A percentile compares a stretch with the other conserved stretches of the same genome.
These are phyloP conservation scores for Rhagophthalmus giganteus DNA, from an alignment of 2,888 invertebrate genomes.

Conservation along the genomic window DNA sequence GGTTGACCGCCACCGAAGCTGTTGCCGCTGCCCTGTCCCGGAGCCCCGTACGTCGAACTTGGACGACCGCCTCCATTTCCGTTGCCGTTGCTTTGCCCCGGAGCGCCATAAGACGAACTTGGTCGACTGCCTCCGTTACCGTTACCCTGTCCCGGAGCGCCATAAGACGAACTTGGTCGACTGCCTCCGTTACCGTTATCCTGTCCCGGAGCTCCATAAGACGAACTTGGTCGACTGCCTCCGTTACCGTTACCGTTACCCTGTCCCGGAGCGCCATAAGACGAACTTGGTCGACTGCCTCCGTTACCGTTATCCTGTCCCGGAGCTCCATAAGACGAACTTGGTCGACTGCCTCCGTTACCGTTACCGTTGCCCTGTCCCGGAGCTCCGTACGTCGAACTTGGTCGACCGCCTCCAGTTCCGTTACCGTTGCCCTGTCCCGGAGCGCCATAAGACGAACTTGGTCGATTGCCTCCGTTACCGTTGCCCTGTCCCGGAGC, in stretches of 20 bases:
- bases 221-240: background rate
- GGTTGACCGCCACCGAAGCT: conserved; percentile 39
- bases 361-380: conserved; percentile 48
- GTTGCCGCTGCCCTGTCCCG: conserved; percentile 47
- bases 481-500: conserved; percentile 40
- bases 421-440: conserved; percentile 38
- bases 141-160: conserved; percentile 51
- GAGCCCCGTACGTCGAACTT: conserved; percentile 34
- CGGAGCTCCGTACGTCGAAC: conserved; percentile 39
- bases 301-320: conserved; percentile 31
- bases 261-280: conserved; percentile 39
- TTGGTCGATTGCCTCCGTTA: conserved; percentile 30
- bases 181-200: too few relatives aligned
- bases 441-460: conserved; percentile 43
- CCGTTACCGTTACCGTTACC: conserved; percentile 32
- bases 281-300: conserved; percentile 36
- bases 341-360: conserved; percentile 35
- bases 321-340: conserved; percentile 40
- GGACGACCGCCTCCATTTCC: conserved; percentile 31
- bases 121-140: conserved; percentile 36
- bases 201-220: background rate
- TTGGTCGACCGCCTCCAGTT: conserved; percentile 35
- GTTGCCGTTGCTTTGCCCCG: conserved; percentile 38
- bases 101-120: conserved; percentile 39
- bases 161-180: too few relatives aligned